Evolutionary conservation across 1,140 invertebrate species (phyloP).

Genomic region (Eurosta solidaginis): DNA sequence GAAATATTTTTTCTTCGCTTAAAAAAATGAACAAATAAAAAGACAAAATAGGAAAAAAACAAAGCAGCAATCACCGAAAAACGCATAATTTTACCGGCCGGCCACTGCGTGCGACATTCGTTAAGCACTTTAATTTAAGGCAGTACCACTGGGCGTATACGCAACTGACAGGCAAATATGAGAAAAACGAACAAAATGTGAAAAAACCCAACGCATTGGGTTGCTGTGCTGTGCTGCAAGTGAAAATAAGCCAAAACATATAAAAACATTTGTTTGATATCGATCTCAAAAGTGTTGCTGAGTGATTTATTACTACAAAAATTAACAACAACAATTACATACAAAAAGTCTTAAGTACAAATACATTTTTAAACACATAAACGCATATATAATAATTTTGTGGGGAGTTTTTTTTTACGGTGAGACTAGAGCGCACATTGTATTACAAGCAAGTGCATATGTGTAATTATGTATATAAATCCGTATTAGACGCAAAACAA

Average conservation of each 20-base stretch:
- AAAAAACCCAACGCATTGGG: neutral
- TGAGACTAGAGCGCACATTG: neutral
- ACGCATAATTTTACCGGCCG: neutral
- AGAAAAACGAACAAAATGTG: neutral
- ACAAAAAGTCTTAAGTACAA: neutral
- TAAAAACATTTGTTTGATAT: constrained; percentile 17
- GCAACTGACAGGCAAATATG: neutral
- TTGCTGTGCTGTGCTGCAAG: neutral
- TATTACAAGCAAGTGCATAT: neutral
- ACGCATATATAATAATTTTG: neutral
- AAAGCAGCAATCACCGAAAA: neutral
- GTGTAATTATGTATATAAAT: neutral
- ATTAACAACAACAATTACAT: neutral
- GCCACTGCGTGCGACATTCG: neutral
- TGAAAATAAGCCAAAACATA: neutral
- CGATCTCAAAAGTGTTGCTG: constrained; percentile 17
- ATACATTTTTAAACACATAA: neutral
- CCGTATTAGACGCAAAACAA: neutral
- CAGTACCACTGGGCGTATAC: constrained; percentile 8
- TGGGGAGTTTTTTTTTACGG: neutral
- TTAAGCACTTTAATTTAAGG: neutral
- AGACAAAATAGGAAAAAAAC: neutral
- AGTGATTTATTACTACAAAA: constrained; percentile 26
- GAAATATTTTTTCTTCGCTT: neutral
- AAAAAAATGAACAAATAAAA: too few relatives aligned